phyloP scores from a whole-genome alignment of 2,888 invertebrate species.

The Drosophila paramelanica region DNA sequence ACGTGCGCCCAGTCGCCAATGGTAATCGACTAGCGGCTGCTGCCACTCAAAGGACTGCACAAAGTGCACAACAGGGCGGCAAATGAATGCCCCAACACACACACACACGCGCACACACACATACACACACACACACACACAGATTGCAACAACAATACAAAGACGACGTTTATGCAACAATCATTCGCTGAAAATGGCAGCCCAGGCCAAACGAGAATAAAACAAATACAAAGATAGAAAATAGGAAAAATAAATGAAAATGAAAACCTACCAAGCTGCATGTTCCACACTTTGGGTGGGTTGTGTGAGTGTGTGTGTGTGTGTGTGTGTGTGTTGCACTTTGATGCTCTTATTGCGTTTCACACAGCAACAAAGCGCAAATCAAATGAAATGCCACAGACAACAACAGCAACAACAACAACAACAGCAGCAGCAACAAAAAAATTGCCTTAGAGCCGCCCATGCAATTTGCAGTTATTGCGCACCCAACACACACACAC shows the following conservation, averaged over 20 bases:
- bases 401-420: slow-evolving; percentile 31
- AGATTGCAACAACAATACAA: slow-evolving; percentile 69
- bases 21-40: slow-evolving; percentile 51
- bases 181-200: slow-evolving; percentile 74
- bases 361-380: slow-evolving; percentile 59
- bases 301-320: slow-evolving; percentile 23
- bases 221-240: slow-evolving; percentile 16
- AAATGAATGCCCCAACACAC: slow-evolving; percentile 43
- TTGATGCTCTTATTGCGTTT: slow-evolving; percentile 80
- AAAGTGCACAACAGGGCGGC: slow-evolving; percentile 68
- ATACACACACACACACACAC: slow-evolving; percentile 18
- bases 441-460: slow-evolving; percentile 79
- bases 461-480: slow-evolving; percentile 80
- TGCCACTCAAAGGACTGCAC: slow-evolving; percentile 76
- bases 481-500: slow-evolving; percentile 56
- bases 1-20: slow-evolving; percentile 55
- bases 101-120: slow-evolving; percentile 23
- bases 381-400: slow-evolving; percentile 78
- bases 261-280: slow-evolving; percentile 62
- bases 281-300: slow-evolving; percentile 18
- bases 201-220: slow-evolving; percentile 42
- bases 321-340: slow-evolving; percentile 62
- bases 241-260: slow-evolving; percentile 29
- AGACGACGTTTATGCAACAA: slow-evolving; percentile 80
- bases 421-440: slow-evolving; percentile 26